Evolutionary conservation across 1,140 invertebrate species (phyloP), one percentile per base, ranked within the genome.

Genomic region (Cecropterus lyciades): DNA sequence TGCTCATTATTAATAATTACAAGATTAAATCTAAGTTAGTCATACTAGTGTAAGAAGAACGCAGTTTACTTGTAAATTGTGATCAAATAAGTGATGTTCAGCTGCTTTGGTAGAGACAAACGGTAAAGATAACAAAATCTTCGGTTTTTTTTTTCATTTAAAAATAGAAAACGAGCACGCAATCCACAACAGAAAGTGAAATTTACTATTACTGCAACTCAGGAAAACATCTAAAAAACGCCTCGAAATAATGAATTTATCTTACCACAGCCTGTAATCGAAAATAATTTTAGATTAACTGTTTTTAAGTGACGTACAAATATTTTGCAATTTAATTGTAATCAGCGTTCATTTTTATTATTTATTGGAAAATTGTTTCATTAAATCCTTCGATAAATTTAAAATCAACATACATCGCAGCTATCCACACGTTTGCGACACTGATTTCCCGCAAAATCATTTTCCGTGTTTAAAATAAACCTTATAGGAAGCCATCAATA

Each of bases 401-500:
- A n/a, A n/a, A n/a, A 43, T 13, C 37, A 40, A 40, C 37, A 43
- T 43, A 43, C 4, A 7, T 1, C 7, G 37, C 6, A 43, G 40
- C 14, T 43, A 43, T 14, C 40, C 10, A 14, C 13, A 14, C 10
- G 4, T 3, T 14, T 43, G n/a, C 40, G 4, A 7, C 13, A 0
- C 4, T 43, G 40, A 49, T 13, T 27, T 49, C 8, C 20, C 15
- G 8, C 3, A 46, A 59, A 24, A 24, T 59, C 14, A 45, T 13
- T 46, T 48, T 43, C 57, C 27, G 15, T 24, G 45, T 60, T 37
- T 60, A 60, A 51, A 62, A 51, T 62, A 62, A 40, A 51, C 59
- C 59, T 51, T 62, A 51, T 62, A 51, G 33, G 59, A 62, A 62
- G 59, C 59, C 46, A 62, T 62, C 59, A 62, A 62, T 62, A 62